These are phyloP conservation scores for Sclerodermus sp. DNA, from an alignment of 2,888 invertebrate genomes.

Conservation along the genomic window DNA sequence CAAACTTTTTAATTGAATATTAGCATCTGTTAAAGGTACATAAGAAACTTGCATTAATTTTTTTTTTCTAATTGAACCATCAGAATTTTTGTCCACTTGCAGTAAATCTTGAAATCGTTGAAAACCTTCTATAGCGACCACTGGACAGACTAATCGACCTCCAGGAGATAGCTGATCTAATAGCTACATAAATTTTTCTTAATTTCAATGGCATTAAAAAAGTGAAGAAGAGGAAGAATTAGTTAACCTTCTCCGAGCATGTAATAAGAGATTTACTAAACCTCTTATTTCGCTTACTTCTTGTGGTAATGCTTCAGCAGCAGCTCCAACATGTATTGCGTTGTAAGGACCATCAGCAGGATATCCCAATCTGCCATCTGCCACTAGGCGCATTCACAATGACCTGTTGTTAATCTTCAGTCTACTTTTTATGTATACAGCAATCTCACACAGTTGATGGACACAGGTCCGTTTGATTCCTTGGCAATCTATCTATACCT, in stretches of 20 bases:
- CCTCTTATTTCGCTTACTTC: constrained; percentile 61
- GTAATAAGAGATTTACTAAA: too few species aligned
- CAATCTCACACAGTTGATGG: constrained; percentile 25
- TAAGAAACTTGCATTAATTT: constrained; percentile 95
- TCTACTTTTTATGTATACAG: constrained; percentile 31
- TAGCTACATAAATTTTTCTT: constrained; percentile 60
- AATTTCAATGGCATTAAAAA: background rate
- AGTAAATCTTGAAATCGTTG: constrained; percentile 62
- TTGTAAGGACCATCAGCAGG: constrained; percentile 78
- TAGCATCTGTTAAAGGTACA: constrained; percentile 91
- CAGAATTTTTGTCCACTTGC: constrained; percentile 83
- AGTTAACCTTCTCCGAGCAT: too few species aligned
- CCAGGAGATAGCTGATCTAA: constrained; percentile 87
- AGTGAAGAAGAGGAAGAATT: too few species aligned
- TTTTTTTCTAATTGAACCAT: constrained; percentile 75
- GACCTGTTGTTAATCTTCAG: constrained; percentile 38
- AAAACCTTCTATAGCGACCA: constrained; percentile 83
- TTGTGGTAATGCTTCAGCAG: constrained; percentile 77
- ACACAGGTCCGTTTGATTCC: constrained; percentile 28
- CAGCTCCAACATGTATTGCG: constrained; percentile 94
- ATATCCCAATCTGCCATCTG: constrained; percentile 85
- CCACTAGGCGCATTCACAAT: constrained; percentile 62
- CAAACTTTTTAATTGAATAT: constrained; percentile 61
- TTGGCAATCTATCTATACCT: constrained; percentile 32
- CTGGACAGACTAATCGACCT: constrained; percentile 88